Evolutionary conservation across 2,888 invertebrate species (phyloP).

Genomic region (Sesamia inferens): DNA sequence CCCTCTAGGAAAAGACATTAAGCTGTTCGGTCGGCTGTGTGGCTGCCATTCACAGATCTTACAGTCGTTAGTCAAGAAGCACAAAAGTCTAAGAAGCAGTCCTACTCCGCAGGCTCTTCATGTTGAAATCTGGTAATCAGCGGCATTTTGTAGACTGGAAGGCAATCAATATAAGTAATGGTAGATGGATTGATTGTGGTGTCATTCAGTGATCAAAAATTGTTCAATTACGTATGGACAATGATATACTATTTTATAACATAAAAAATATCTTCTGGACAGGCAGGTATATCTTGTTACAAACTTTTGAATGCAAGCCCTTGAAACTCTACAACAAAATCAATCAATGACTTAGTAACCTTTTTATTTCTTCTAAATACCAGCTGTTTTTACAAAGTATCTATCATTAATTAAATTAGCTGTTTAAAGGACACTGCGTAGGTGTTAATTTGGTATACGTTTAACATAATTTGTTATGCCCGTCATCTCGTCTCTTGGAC

Average conservation of each 20-base stretch:
- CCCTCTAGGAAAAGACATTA: background rate
- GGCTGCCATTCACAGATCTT: background rate
- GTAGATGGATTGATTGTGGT: background rate
- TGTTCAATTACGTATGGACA: background rate
- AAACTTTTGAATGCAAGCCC: slow-evolving; percentile 11
- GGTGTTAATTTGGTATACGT: slow-evolving; percentile 37
- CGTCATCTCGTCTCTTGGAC: slow-evolving; percentile 34
- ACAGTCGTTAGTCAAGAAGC: background rate
- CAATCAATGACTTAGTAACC: slow-evolving; percentile 23
- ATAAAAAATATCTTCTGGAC: background rate
- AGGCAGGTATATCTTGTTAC: slow-evolving; percentile 13
- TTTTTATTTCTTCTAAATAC: slow-evolving; percentile 19
- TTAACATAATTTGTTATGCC: slow-evolving; percentile 31
- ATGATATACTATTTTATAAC: background rate
- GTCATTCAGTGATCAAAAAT: background rate
- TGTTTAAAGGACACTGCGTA: slow-evolving; percentile 39
- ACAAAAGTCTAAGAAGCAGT: background rate
- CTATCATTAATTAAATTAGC: slow-evolving; percentile 41
- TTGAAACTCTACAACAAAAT: slow-evolving; percentile 23
- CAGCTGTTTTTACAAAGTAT: slow-evolving; percentile 24
- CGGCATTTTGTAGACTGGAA: background rate
- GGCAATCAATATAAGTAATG: background rate
- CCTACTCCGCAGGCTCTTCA: background rate
- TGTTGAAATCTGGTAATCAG: background rate
- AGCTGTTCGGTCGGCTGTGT: background rate